phyloP scores from a whole-genome alignment of 2,888 invertebrate species.

The Onchidella celtica region DNA sequence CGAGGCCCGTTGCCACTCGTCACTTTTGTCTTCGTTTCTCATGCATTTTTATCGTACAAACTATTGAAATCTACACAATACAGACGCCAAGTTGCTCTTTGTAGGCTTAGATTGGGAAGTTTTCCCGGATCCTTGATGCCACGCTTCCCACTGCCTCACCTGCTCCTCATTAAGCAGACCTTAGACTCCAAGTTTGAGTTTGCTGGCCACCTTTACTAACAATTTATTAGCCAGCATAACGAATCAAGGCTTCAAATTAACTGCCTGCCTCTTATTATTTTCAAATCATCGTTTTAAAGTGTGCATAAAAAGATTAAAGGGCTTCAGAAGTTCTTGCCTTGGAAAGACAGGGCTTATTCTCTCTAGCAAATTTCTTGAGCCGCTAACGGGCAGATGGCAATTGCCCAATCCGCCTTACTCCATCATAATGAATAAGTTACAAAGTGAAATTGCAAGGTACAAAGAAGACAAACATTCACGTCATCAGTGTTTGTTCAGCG shows the following conservation, averaged over 20 bases:
- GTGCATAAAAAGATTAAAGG: slow-evolving; percentile 26
- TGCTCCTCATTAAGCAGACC: slow-evolving; percentile 39
- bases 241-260: slow-evolving; percentile 33
- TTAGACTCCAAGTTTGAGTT: slow-evolving; percentile 13
- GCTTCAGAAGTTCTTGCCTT: background rate
- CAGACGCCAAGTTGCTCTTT: slow-evolving; percentile 42
- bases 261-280: slow-evolving; percentile 35
- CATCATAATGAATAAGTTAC: slow-evolving; percentile 33
- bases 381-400: slow-evolving; percentile 30
- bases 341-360: background rate
- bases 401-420: background rate
- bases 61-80: slow-evolving; percentile 43
- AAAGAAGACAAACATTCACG: slow-evolving; percentile 20
- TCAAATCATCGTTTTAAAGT: slow-evolving; percentile 21
- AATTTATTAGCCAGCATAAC: slow-evolving; percentile 28
- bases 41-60: slow-evolving; percentile 45
- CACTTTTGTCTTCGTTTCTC: slow-evolving; percentile 49
- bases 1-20: slow-evolving; percentile 32
- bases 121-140: slow-evolving; percentile 29
- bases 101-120: slow-evolving; percentile 36
- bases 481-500: slow-evolving; percentile 24
- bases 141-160: slow-evolving; percentile 48
- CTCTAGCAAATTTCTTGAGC: background rate
- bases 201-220: slow-evolving; percentile 16
- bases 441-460: slow-evolving; percentile 27